A percentile compares a stretch with the other conserved stretches of the same genome.
phyloP scores from a whole-genome alignment of 1,140 invertebrate species.

The Drosophila athabasca region DNA sequence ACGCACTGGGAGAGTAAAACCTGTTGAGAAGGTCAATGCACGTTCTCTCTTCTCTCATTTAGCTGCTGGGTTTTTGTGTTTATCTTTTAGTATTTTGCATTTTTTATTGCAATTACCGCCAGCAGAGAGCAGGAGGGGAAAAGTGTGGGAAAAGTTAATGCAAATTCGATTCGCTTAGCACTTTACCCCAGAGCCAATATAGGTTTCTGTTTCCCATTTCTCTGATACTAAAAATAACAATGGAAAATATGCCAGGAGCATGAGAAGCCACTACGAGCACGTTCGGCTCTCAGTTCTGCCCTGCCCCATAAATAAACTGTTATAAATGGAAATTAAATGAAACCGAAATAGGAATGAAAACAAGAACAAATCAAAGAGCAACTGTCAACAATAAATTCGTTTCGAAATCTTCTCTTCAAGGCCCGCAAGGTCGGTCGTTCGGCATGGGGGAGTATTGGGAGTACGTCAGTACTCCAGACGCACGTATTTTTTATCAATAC shows the following conservation, averaged over 20 bases:
- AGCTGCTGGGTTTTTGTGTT: slow-evolving; percentile 23
- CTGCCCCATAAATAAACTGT: slow-evolving; percentile 67
- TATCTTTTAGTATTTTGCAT: not conserved
- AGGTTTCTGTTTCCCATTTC: no score
- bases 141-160: no score
- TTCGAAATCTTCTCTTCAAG: slow-evolving; percentile 42
- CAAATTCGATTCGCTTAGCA: no score
- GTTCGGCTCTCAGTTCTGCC: slow-evolving; percentile 9
- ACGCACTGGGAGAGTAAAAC: slow-evolving; percentile 46
- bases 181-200: no score
- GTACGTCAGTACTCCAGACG: not conserved
- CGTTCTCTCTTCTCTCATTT: slow-evolving; percentile 15
- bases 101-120: not conserved
- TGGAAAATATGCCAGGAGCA: slow-evolving; percentile 26
- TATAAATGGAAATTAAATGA: slow-evolving; percentile 52
- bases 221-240: slow-evolving; percentile 35
- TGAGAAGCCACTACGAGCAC: slow-evolving; percentile 23
- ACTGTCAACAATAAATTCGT: slow-evolving; percentile 62
- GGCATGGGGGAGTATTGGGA: no score
- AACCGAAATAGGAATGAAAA: slow-evolving; percentile 3
- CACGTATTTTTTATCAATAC: slow-evolving; percentile 67
- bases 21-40: slow-evolving; percentile 74
- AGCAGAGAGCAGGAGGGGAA: no score
- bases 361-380: slow-evolving; percentile 12
- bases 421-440: not conserved